Percentiles rank a stretch among this genome's conserved stretches.
Conservation (phyloP, 2,113 vertebrate species). For the Excalfactoria chinensis region DNA sequence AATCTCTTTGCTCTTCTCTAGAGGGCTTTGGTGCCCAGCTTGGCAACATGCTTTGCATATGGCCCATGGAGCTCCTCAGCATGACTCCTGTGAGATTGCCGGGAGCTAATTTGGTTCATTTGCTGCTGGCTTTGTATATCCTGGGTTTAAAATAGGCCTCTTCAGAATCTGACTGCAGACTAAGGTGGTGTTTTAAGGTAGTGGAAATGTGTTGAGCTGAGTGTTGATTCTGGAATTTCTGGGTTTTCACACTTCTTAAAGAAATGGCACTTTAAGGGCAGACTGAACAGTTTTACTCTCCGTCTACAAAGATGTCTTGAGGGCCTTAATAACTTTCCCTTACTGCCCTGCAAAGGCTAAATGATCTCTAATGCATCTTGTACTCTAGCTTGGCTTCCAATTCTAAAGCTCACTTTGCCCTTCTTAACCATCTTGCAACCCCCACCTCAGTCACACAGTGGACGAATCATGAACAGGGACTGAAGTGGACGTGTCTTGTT, state of each 20-base stretch:
- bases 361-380: neutral
- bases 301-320: neutral
- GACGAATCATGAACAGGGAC: neutral
- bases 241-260: neutral
- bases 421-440: neutral
- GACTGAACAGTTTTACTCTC: neutral
- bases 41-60: neutral
- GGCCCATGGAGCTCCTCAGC: neutral
- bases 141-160: neutral
- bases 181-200: neutral
- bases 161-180: neutral
- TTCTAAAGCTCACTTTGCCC: neutral
- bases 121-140: neutral
- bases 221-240: neutral
- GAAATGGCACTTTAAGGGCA: rapidly evolving
- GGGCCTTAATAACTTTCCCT: neutral
- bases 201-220: neutral
- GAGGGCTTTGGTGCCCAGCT: neutral
- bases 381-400: neutral
- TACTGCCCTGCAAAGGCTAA: neutral
- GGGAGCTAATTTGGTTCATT: neutral
- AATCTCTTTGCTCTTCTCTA: neutral
- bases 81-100: neutral
- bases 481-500: neutral
- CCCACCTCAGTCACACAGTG: neutral